A percentile compares a stretch with the other conserved stretches of the same genome.
phyloP scores from a whole-genome alignment of 2,113 vertebrate species.

The Piprites chloris region DNA sequence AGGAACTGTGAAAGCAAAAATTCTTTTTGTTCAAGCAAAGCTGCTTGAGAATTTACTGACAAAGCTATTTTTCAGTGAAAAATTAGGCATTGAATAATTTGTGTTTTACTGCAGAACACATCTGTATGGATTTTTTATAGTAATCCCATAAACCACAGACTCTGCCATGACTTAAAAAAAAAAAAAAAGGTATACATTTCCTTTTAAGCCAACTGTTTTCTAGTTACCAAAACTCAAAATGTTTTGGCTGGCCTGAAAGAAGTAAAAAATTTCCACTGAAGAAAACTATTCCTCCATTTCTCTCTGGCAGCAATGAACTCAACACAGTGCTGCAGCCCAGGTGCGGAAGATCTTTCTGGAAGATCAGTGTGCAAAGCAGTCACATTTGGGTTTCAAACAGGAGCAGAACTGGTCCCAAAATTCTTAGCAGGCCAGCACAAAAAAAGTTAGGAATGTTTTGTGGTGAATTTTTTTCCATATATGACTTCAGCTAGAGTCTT shows the following conservation, averaged over 20 bases:
- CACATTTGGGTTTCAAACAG: neutral
- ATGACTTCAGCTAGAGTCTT: constrained; percentile 46
- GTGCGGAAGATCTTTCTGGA: neutral
- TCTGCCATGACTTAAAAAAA: neutral
- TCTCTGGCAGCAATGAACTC: neutral
- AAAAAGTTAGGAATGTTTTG: constrained; percentile 36
- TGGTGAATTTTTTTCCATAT: constrained; percentile 46
- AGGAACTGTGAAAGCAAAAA: neutral
- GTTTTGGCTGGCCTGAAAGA: neutral
- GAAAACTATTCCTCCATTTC: neutral
- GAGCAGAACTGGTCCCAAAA: neutral
- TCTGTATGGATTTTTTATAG: neutral
- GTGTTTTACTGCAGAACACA: neutral
- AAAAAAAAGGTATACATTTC: neutral
- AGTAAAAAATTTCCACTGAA: neutral
- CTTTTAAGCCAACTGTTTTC: neutral
- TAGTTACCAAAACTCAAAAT: neutral
- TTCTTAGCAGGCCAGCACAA: neutral
- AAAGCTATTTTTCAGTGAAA: constrained; percentile 2
- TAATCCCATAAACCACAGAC: neutral
- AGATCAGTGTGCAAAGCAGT: neutral
- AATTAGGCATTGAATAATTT: neutral
- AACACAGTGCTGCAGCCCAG: neutral
- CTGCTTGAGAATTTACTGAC: constrained; percentile 4
- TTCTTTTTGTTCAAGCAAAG: neutral